Percentiles rank a stretch among this genome's conserved stretches.
These are phyloP conservation scores for Chloromyia formosa DNA, from an alignment of 2,888 invertebrate species.

Conservation along the genomic window DNA sequence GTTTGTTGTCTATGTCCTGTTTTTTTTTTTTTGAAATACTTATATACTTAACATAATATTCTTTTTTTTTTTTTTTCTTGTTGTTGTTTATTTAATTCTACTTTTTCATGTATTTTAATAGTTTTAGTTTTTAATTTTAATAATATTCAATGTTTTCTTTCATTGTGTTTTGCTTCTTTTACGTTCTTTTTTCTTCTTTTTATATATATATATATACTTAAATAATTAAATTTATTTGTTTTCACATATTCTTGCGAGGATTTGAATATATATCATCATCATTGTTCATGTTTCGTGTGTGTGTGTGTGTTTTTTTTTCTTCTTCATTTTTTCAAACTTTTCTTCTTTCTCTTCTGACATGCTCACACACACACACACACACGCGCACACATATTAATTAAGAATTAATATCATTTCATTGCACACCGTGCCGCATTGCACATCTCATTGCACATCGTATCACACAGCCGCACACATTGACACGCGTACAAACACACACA, in stretches of 20 bases:
- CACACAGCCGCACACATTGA: no score
- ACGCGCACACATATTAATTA: no score
- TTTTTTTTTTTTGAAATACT: no score
- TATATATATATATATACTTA: not conserved
- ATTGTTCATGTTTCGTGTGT: no score
- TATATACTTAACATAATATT: no score
- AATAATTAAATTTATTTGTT: constrained; percentile 39
- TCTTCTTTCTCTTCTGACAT: not conserved
- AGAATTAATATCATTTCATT: no score
- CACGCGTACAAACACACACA: no score
- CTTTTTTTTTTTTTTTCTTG: constrained; percentile 19
- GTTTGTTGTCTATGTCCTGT: no score
- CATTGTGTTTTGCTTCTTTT: constrained; percentile 9
- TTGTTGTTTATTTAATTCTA: constrained; percentile 32
- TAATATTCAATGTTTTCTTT: not conserved
- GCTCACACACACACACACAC: no score
- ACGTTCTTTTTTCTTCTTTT: constrained; percentile 12
- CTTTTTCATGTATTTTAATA: constrained; percentile 19
- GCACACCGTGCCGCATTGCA: no score
- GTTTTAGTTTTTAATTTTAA: constrained; percentile 15
- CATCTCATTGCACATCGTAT: no score
- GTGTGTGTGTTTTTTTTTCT: not conserved
- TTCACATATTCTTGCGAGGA: constrained; percentile 53
- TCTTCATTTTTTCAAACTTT: constrained; percentile 5
- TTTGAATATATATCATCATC: constrained; percentile 49